Evolutionary conservation across 2,113 vertebrate species (phyloP).

Genomic region (Lophotis ruficrista): DNA sequence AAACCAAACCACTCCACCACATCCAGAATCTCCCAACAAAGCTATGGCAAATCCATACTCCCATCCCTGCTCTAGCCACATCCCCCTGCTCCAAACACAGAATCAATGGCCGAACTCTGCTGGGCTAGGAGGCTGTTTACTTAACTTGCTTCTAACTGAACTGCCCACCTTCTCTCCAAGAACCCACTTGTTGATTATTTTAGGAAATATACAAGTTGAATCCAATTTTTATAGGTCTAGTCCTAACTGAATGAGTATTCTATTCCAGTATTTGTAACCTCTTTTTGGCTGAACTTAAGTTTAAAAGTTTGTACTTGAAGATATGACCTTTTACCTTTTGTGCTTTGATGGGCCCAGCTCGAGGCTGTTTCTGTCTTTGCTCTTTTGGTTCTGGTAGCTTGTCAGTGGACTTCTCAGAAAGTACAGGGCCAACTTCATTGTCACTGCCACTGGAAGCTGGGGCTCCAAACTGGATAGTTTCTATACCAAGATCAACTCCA

Average conservation of each 20-base stretch:
- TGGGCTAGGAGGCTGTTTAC: neutral
- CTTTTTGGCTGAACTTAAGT: neutral
- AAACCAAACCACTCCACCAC: neutral
- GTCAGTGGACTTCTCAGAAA: slow-evolving; percentile 85
- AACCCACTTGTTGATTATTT: neutral
- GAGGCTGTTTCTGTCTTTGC: slow-evolving; percentile 93
- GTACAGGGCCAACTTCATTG: slow-evolving; percentile 87
- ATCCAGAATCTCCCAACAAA: neutral
- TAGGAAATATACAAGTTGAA: neutral
- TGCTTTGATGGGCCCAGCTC: slow-evolving; percentile 94
- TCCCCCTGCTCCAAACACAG: neutral
- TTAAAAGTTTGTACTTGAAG: neutral
- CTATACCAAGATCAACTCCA: slow-evolving; percentile 88
- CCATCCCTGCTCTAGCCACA: neutral
- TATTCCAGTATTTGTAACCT: neutral
- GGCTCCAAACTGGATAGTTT: slow-evolving; percentile 96
- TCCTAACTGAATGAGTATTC: neutral
- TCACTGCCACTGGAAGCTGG: slow-evolving; percentile 93
- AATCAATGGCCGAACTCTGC: neutral
- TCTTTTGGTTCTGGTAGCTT: slow-evolving; percentile 96
- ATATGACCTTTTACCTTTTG: slow-evolving; percentile 84
- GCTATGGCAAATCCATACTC: neutral
- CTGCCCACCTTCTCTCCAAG: neutral
- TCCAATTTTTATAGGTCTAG: neutral
- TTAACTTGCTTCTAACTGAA: neutral